Conservation (phyloP, 1,140 invertebrate genomes). For the Euwallacea similis region DNA sequence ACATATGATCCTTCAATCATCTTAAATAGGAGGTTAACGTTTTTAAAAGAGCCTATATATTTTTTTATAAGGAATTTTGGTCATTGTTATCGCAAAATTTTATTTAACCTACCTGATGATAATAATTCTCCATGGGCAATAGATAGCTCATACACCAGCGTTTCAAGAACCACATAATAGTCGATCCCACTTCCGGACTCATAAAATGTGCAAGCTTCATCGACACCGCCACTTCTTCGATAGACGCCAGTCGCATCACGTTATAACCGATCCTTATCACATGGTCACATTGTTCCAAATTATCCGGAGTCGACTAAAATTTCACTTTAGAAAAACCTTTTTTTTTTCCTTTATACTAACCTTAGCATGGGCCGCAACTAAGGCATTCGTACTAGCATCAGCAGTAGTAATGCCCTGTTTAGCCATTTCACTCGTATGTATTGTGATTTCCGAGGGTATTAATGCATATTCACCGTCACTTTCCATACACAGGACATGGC, state of each 20-base stretch:
- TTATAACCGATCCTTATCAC: constrained; percentile 67
- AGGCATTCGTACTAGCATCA: constrained; percentile 54
- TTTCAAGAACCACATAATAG: constrained; percentile 79
- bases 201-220: constrained; percentile 65
- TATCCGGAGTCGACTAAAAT: constrained; percentile 48
- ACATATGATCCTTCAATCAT: not conserved
- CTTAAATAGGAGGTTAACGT: not conserved
- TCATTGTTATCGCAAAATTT: not conserved
- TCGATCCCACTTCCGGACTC: constrained; percentile 80
- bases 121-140: constrained; percentile 68
- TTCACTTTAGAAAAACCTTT: constrained; percentile 29
- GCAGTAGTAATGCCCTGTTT: constrained; percentile 7
- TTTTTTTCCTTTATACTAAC: not conserved
- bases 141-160: constrained; percentile 78
- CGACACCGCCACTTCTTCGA: constrained; percentile 67
- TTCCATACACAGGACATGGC: constrained; percentile 72
- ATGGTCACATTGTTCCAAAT: constrained; percentile 60
- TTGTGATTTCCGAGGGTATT: constrained; percentile 76
- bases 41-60: not conserved
- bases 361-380: constrained; percentile 53
- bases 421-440: constrained; percentile 65
- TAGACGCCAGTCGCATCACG: constrained; percentile 69
- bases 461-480: constrained; percentile 74
- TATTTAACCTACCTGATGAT: constrained; percentile 61
- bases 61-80: not conserved